Base-by-base conservation (phyloP, 2,113 vertebrate species). In the Cottus gobio region DNA sequence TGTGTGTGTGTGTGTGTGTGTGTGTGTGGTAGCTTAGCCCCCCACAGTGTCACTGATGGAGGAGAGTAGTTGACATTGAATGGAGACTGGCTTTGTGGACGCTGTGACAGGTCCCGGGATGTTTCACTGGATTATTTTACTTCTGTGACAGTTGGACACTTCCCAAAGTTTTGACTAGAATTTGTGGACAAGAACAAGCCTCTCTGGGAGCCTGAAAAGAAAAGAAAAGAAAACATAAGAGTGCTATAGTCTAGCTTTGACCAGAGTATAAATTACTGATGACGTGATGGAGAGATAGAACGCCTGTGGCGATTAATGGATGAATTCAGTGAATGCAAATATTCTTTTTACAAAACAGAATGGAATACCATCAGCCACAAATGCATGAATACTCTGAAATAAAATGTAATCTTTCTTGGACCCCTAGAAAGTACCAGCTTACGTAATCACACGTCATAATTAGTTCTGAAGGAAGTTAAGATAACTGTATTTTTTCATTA, bases 91-190 rank as follows among this genome's bases (percentile, higher is more conserved):
- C 68, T 80, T 71, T 86, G 79, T 78, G 70, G 73, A 85, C 76
- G 71, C 62, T 57, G 65, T 80, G 62, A 81, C 86, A 79, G 74
- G 71, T 75, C 72, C 80, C 76, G 36, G 63, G 82, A 78, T 85
- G 77, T 81, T 83, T 83, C 39, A 66, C 67, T 76, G 68, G 80
- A 83, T 85, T 81, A 76, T 63, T 8, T 52, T 61, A 87, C 52
- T 79, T 86, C 54, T 81, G 18, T 65, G 77, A 81, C 82, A 86
- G 85, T 46, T 88, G 67, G 79, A 85, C 76, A 85, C 79, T 83
- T 90, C 60, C 28, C 67, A 64, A 85, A 81, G 63, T 85, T 88
- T 85, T 50, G 77, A 71, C 60, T 69, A 58, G 44, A 65, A 70
- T 37, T 24, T 56, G 30, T 11, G 46, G 77, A 74, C 30, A 63